phyloP scores from a whole-genome alignment of 1,140 invertebrate genomes.

The Sarcophaga peregrina region DNA sequence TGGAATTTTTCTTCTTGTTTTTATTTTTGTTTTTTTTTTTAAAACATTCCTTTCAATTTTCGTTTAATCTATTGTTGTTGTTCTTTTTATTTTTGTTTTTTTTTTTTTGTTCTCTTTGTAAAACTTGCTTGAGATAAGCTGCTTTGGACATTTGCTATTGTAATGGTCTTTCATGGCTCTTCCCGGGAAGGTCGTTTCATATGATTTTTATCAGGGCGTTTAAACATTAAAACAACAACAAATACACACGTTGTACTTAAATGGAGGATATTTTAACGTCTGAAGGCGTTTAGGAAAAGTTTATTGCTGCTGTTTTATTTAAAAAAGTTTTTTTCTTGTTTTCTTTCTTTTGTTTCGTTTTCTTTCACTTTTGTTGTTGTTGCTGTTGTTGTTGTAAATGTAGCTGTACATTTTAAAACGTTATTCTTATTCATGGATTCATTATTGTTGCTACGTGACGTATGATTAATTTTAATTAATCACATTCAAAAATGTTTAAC shows the following conservation, averaged over 20 bases:
- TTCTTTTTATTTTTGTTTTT: not conserved
- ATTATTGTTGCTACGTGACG: conserved; percentile 57
- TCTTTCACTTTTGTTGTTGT: not conserved
- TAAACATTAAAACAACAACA: no score
- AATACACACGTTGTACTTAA: no score
- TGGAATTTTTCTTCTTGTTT: not conserved
- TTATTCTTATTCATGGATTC: conserved; percentile 51
- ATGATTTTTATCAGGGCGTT: not conserved
- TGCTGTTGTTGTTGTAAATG: not conserved
- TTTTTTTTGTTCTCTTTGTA: not conserved
- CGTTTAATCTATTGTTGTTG: not conserved
- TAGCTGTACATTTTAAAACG: conserved; percentile 19
- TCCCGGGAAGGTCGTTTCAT: not conserved
- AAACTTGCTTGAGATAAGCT: not conserved
- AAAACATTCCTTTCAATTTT: no score
- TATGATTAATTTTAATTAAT: conserved; percentile 59
- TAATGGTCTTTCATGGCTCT: not conserved
- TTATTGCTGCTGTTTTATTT: conserved; percentile 50
- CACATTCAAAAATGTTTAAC: conserved; percentile 52
- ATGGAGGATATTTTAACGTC: not conserved
- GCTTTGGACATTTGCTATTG: not conserved
- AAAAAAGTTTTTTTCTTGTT: not conserved
- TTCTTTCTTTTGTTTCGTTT: conserved; percentile 13
- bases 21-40: not conserved
- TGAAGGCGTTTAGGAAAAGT: conserved; percentile 43